phyloP scores from a whole-genome alignment of 1,140 invertebrate genomes.

The Coelopa frigida region DNA sequence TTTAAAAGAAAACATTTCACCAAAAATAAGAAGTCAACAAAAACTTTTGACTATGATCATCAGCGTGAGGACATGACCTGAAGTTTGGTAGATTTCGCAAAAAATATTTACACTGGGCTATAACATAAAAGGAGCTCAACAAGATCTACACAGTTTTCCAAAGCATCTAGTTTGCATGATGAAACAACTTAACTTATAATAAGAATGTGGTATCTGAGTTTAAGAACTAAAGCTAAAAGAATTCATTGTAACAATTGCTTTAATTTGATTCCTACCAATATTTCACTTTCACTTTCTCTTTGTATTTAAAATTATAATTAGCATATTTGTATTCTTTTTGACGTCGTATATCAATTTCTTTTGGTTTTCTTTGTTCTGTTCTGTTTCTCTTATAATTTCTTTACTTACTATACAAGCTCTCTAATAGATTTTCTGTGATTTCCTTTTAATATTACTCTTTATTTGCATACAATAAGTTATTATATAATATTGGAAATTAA shows the following conservation, averaged over 20 bases:
- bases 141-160: slow-evolving; percentile 6
- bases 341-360: slow-evolving; percentile 7
- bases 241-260: neutral
- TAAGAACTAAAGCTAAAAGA: neutral
- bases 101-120: slow-evolving; percentile 2
- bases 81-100: too few species aligned
- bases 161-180: slow-evolving; percentile 6
- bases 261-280: neutral
- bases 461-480: too few species aligned
- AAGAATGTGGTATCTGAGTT: neutral
- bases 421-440: slow-evolving; percentile 13
- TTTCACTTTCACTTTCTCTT: neutral
- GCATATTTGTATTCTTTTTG: neutral
- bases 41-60: too few species aligned
- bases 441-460: slow-evolving; percentile 8
- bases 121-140: slow-evolving; percentile 7
- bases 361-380: neutral
- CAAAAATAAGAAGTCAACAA: too few species aligned
- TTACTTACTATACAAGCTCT: slow-evolving; percentile 17
- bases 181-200: slow-evolving; percentile 7
- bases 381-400: slow-evolving; percentile 2
- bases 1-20: too few species aligned
- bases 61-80: too few species aligned
- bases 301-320: slow-evolving; percentile 1
- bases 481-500: slow-evolving; percentile 1